These are phyloP conservation scores for Vanacampus margaritifer DNA, from an alignment of 2,113 vertebrate genomes.

Conservation along the genomic window DNA sequence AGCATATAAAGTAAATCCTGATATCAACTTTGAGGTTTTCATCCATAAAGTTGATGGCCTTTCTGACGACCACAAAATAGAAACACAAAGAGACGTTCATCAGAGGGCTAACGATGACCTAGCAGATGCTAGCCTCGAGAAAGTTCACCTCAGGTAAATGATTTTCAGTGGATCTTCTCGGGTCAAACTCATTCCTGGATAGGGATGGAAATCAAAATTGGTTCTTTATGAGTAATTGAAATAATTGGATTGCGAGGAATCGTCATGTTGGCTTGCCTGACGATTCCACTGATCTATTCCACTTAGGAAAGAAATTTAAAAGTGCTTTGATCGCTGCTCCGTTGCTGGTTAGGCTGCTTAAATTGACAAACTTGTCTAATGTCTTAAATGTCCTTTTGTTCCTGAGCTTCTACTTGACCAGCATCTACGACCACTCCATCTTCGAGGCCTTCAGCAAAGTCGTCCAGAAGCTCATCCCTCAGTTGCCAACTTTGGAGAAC, in stretches of 20 bases:
- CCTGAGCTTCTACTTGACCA: conserved; percentile 94
- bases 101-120: conserved; percentile 98
- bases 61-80: conserved; percentile 98
- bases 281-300: too few relatives aligned
- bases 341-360: too few relatives aligned
- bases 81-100: conserved; percentile 98
- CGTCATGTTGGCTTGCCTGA: too few relatives aligned
- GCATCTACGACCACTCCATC: conserved; percentile 98
- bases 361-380: too few relatives aligned
- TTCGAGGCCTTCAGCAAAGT: conserved; percentile 99
- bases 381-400: not conserved
- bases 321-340: too few relatives aligned
- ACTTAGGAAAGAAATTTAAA: too few relatives aligned
- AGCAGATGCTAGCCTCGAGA: conserved; percentile 94
- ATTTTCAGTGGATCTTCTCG: not conserved
- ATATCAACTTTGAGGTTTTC: conserved; percentile 99
- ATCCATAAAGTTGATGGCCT: conserved; percentile 99
- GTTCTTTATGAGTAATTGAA: too few relatives aligned
- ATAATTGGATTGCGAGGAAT: too few relatives aligned
- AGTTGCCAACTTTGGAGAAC: conserved; percentile 94
- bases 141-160: conserved; percentile 91
- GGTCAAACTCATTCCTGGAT: not conserved
- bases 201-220: too few relatives aligned
- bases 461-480: conserved; percentile 96
- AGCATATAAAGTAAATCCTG: conserved; percentile 96